Evolutionary conservation across 2,888 invertebrate genomes (phyloP).

Genomic region (Agonum fuliginosum): DNA sequence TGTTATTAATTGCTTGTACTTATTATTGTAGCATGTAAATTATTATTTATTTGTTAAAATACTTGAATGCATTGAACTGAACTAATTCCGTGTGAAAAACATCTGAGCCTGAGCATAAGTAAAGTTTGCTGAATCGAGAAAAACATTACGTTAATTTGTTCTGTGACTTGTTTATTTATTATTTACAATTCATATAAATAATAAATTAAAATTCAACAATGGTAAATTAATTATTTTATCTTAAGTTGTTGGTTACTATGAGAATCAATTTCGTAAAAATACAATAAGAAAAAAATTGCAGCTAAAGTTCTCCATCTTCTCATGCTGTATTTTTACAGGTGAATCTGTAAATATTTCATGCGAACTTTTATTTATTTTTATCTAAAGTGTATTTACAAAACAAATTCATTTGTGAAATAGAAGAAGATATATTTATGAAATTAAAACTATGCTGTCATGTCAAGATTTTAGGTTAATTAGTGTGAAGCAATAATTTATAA

Average conservation of each 20-base stretch:
- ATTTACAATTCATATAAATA: neutral
- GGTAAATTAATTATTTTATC: conserved; percentile 20
- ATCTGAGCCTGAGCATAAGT: neutral
- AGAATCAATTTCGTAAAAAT: conserved; percentile 26
- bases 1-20: conserved; percentile 13
- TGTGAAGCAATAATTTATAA: conserved; percentile 26
- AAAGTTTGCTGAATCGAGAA: neutral
- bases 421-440: conserved; percentile 9
- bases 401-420: conserved; percentile 10
- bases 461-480: conserved; percentile 43
- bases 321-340: conserved; percentile 42
- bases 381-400: conserved; percentile 15
- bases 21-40: too few relatives aligned
- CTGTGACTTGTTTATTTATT: conserved; percentile 13
- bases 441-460: neutral
- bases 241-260: conserved; percentile 25
- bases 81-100: neutral
- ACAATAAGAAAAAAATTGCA: conserved; percentile 32
- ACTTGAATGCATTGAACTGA: neutral
- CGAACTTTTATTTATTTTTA: conserved; percentile 16
- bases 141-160: neutral
- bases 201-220: neutral
- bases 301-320: conserved; percentile 44
- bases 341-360: conserved; percentile 16
- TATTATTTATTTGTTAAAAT: neutral